Base-by-base conservation (phyloP, 2,797 vertebrate genomes). In the Molossus alvarezi region DNA sequence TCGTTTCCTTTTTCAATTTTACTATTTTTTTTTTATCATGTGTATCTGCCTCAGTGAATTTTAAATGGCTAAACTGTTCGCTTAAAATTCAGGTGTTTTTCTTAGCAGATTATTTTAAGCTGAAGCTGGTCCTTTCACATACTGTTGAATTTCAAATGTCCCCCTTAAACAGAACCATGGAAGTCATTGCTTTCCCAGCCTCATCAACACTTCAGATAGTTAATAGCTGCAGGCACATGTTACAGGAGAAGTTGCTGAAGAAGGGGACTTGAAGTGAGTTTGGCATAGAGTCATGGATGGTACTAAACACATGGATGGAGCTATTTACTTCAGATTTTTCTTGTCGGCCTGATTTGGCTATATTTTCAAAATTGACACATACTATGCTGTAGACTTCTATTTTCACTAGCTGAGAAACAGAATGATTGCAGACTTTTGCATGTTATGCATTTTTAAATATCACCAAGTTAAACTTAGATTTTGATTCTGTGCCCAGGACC, bases 391-490 rank as follows among this genome's bases (percentile, higher is more conserved):
- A 98, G 97, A 97, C 96, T 98, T 98, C 97, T 98, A 98, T 98
- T 98, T 98, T 97, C 97, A 97, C 97, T 97, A 95, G 96, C 97
- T 97, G 97, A 97, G 97, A 97, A 98, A 97, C 97, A 97, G 97
- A 98, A 97, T 93, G 97, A 98, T 98, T 98, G 88, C 97, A 98
- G 97, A 97, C 97, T 98, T 97, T 97, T 98, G 97, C 97, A 97
- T 98, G 97, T 98, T 98, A 97, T 97, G 97, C 97, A 98, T 98
- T 98, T 97, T 97, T 97, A 98, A 98, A 98, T 98, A 98, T 97
- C 97, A 97, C 97, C 96, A 97, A 97, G 97, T 98, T 98, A 98
- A 97, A 98, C 97, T 98, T 98, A 98, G 97, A 97, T 97, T 97
- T 98, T 98, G 97, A 97, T 95, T 97, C 84, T 3, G 80, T 98